A percentile compares a stretch with the other conserved stretches of the same genome.
phyloP scores from a whole-genome alignment of 2,797 vertebrate species.

The Sorex maritimensis region DNA sequence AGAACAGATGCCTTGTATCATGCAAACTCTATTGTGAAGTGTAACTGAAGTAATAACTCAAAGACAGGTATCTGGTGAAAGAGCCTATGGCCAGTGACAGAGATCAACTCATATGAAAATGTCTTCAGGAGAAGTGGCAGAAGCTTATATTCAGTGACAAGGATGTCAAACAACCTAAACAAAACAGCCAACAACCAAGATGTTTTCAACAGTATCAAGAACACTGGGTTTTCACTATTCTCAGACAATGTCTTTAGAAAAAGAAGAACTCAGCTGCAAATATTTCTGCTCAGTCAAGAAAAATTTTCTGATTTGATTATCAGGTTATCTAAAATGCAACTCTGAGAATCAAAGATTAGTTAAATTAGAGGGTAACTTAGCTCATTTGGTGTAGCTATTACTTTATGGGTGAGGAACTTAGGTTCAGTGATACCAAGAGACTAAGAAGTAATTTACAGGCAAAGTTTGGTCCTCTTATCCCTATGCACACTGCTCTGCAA shows the following conservation, averaged over 20 bases:
- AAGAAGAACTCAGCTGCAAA: background rate
- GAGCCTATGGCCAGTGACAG: background rate
- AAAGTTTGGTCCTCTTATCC: background rate
- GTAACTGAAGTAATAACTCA: slow-evolving; percentile 15
- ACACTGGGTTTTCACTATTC: background rate
- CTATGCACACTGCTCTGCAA: background rate
- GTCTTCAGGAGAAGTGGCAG: background rate
- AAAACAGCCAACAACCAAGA: slow-evolving; percentile 19
- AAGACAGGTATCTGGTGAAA: slow-evolving; percentile 33
- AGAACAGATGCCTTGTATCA: background rate
- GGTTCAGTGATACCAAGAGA: background rate
- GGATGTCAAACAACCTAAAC: slow-evolving; percentile 34
- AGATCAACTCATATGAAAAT: slow-evolving; percentile 29
- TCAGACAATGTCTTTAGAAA: slow-evolving; percentile 27
- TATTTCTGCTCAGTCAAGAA: background rate
- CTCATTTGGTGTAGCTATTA: background rate
- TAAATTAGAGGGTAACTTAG: background rate
- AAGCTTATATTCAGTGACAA: slow-evolving; percentile 59
- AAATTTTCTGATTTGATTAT: slow-evolving; percentile 11
- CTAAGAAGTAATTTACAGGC: background rate
- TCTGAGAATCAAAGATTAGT: background rate
- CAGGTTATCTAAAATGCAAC: background rate
- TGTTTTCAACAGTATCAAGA: slow-evolving; percentile 20
- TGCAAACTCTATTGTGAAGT: background rate
- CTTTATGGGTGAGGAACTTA: background rate